Conservation (phyloP, 2,113 vertebrate species). For the Psammodynastes pulverulentus region DNA sequence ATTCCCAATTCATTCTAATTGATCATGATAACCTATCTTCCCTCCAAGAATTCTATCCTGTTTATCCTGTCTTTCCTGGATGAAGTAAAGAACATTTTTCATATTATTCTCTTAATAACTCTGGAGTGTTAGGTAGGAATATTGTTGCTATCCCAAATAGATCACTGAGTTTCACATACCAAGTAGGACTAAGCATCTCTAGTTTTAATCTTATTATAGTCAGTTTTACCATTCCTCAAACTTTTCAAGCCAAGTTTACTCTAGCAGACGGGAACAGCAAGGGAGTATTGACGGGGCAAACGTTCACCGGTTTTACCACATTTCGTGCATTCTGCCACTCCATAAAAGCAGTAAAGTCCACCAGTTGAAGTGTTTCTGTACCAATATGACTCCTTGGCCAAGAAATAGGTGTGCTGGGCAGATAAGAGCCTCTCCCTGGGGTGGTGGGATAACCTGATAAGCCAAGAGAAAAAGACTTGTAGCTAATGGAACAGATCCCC, state of each 20-base stretch:
- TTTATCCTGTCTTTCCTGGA: neutral
- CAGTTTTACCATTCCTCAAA: neutral
- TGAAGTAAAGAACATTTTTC: neutral
- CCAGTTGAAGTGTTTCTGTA: conserved; percentile 64
- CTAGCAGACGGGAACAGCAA: too few species aligned
- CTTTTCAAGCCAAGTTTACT: neutral
- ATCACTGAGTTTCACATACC: neutral
- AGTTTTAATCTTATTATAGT: neutral
- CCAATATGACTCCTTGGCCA: conserved; percentile 68
- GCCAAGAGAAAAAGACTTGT: conserved; percentile 1
- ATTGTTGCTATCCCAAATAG: neutral
- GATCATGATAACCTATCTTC: neutral
- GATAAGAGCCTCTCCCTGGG: conserved; percentile 45
- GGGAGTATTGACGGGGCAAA: neutral
- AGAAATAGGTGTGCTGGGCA: conserved; percentile 32
- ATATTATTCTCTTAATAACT: neutral
- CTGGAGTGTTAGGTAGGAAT: neutral
- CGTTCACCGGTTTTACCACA: conserved; percentile 55
- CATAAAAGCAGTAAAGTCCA: conserved; percentile 71
- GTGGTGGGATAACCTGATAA: conserved; percentile 60
- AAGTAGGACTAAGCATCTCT: neutral
- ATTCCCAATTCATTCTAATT: neutral
- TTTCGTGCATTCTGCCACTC: conserved; percentile 65
- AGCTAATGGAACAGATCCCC: neutral
- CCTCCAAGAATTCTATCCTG: neutral